These are phyloP conservation scores for Hydropotes inermis DNA, from an alignment of 2,113 vertebrate species.

Conservation along the genomic window DNA sequence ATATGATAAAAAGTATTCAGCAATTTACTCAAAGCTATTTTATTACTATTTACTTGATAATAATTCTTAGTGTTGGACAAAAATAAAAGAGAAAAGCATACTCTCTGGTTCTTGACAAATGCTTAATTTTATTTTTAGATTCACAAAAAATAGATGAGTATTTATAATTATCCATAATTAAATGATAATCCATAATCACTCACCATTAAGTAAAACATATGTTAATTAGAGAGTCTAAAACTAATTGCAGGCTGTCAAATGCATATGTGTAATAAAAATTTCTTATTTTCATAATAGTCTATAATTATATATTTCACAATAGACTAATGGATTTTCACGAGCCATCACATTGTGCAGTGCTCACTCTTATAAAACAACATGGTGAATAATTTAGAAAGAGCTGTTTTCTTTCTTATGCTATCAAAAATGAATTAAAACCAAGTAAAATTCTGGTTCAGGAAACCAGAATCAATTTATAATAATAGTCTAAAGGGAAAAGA, in stretches of 20 bases:
- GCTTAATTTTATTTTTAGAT: constrained; percentile 53
- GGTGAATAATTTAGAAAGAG: constrained; percentile 46
- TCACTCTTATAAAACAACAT: constrained; percentile 37
- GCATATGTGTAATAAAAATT: constrained; percentile 67
- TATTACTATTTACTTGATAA: constrained; percentile 36
- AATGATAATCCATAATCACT: constrained; percentile 73
- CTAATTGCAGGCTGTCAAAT: constrained; percentile 71
- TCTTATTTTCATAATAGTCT: constrained; percentile 70
- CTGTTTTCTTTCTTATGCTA: constrained; percentile 48
- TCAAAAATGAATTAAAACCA: constrained; percentile 52
- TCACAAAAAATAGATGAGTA: constrained; percentile 35
- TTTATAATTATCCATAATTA: constrained; percentile 71
- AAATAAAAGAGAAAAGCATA: constrained; percentile 49
- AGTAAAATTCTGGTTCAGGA: constrained; percentile 50
- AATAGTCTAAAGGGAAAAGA: background rate
- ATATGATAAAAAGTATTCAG: constrained; percentile 35
- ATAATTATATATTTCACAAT: constrained; percentile 71
- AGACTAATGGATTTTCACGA: constrained; percentile 62
- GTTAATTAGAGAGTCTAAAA: constrained; percentile 70
- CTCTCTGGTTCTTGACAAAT: constrained; percentile 31
- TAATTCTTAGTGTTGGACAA: constrained; percentile 25
- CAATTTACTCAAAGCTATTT: constrained; percentile 35
- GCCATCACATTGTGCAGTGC: background rate
- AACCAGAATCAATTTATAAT: constrained; percentile 14
- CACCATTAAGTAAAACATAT: constrained; percentile 73